Evolutionary conservation across 2,797 vertebrate genomes (phyloP), one percentile per base, ranked within the genome.

Genomic region (Taeniopygia guttata): DNA sequence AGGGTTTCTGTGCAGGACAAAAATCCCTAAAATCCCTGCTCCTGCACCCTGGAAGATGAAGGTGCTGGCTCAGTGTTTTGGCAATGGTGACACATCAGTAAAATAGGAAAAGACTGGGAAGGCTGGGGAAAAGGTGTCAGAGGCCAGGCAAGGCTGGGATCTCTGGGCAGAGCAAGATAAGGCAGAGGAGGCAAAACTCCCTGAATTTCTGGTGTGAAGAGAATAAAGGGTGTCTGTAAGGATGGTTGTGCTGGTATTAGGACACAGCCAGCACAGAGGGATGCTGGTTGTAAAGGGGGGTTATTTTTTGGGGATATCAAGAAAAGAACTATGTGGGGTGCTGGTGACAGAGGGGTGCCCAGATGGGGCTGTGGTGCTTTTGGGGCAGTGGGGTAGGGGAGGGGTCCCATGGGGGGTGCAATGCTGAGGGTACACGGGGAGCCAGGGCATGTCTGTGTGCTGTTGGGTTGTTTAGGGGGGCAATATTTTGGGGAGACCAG

Each of bases 151-250:
- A 21, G 14, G 32, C n/a, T 62, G 78, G 34, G 21, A 48, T 60
- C 40, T 45, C 12, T 0, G 0, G 29, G 36, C 6, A 15, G 43
- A 14, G 51, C 38, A 43, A 46, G 27, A 36, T 9, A 10, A 18
- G 58, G 42, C 42, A 72, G 56, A 21, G n/a, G 13, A 52, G 4
- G 36, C 6, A 82, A 55, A 82, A 59, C 21, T 10, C 11, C 20
- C 10, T 8, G 0, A 7, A 70, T 68, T 79, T 55, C 7, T 19
- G 30, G 16, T 27, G 4, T 15, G 16, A 75, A 48, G 15, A 0
- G 2, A 59, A 55, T 15, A 48, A 49, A 82, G 34, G 4, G 3
- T 17, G 22, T 3, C 13, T 0, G 0, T 12, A 19, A 46, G 40
- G 42, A 6, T 2, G 14, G 11, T 5, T 46, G 54, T 51, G 80